Conservation (phyloP, 2,888 invertebrate genomes). For the Epinotia ramella region DNA sequence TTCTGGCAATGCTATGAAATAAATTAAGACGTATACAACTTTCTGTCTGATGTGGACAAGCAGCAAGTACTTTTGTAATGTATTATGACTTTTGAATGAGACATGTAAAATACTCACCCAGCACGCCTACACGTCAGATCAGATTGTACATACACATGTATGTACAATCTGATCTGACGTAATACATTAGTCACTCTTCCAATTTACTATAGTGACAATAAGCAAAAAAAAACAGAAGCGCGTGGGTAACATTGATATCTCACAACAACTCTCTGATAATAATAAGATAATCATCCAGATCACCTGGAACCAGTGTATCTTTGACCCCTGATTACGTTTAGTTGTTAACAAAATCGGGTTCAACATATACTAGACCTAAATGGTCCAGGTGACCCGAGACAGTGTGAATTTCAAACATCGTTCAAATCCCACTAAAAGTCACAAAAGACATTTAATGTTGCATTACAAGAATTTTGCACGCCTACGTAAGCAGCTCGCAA, state of each 20-base stretch:
- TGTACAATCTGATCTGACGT: too few relatives aligned
- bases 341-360: not conserved
- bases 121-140: not conserved
- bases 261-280: not conserved
- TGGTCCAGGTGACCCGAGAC: not conserved
- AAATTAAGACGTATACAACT: not conserved
- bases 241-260: constrained; percentile 2
- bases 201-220: constrained; percentile 8
- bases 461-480: not conserved
- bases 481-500: constrained; percentile 6
- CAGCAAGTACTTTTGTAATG: too few relatives aligned
- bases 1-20: not conserved
- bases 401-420: too few relatives aligned
- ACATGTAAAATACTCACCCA: too few relatives aligned
- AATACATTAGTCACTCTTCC: constrained; percentile 7
- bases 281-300: too few relatives aligned
- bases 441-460: constrained; percentile 16
- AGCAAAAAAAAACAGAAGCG: not conserved
- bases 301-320: too few relatives aligned
- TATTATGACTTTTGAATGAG: too few relatives aligned
- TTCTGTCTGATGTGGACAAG: too few relatives aligned
- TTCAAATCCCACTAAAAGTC: constrained; percentile 27
- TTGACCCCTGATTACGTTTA: not conserved
- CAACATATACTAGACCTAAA: not conserved
- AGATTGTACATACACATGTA: constrained; percentile 8